Evolutionary conservation across 2,888 invertebrate genomes (phyloP).

Genomic region (Gisinianus flammeolus): DNA sequence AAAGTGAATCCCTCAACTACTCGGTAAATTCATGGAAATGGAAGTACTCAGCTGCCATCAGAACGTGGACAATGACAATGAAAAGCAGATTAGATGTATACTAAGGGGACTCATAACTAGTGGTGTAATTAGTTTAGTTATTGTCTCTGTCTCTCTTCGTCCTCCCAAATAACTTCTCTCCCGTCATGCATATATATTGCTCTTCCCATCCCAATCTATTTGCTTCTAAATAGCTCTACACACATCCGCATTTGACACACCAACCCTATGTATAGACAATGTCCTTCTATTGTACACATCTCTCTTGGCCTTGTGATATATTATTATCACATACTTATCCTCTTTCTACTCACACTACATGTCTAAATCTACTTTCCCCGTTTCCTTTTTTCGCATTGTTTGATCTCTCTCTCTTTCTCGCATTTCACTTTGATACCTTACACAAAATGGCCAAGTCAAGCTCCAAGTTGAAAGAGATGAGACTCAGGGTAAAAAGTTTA

Average conservation of each 20-base stretch:
- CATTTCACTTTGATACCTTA: too few species aligned
- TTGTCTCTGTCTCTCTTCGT: slow-evolving; percentile 23
- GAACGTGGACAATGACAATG: slow-evolving; percentile 20
- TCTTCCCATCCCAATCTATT: neutral
- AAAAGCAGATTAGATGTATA: slow-evolving; percentile 28
- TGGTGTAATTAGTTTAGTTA: slow-evolving; percentile 33
- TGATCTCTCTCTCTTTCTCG: too few species aligned
- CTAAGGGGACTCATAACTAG: slow-evolving; percentile 32
- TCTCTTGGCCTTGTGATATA: too few species aligned
- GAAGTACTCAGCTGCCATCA: slow-evolving; percentile 5
- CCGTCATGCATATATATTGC: slow-evolving; percentile 9
- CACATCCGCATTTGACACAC: neutral
- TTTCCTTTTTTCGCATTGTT: too few species aligned
- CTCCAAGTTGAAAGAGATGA: too few species aligned
- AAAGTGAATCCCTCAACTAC: slow-evolving; percentile 34
- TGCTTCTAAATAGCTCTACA: neutral
- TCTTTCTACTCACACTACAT: neutral
- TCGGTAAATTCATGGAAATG: slow-evolving; percentile 31
- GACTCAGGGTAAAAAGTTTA: too few species aligned
- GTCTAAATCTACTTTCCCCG: too few species aligned
- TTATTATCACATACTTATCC: neutral
- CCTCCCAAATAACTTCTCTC: slow-evolving; percentile 15
- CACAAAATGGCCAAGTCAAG: too few species aligned
- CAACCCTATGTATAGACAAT: too few species aligned
- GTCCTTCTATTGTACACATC: too few species aligned